These are phyloP conservation scores for Trichechus manatus DNA, from an alignment of 2,113 vertebrate genomes.

Conservation along the genomic window DNA sequence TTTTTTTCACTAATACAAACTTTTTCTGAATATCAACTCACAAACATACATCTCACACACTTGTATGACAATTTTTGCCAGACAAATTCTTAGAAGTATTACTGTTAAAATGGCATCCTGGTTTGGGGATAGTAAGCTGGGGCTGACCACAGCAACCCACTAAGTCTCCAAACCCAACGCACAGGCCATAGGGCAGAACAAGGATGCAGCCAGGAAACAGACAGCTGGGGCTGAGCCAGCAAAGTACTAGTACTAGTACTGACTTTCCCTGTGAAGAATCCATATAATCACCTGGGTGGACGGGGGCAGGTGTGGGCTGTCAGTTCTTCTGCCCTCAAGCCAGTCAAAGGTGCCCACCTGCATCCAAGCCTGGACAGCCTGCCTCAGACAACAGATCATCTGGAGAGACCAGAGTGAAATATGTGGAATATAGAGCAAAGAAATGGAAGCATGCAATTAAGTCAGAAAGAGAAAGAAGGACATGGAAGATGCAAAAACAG, in stretches of 20 bases:
- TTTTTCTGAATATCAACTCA: not conserved
- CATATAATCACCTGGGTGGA: not conserved
- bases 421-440: not conserved
- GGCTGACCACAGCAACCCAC: not conserved
- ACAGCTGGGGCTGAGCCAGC: not conserved
- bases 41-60: not conserved
- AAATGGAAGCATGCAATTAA: not conserved
- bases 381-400: not conserved
- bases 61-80: not conserved
- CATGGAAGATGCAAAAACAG: not conserved
- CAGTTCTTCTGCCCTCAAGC: not conserved
- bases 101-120: not conserved
- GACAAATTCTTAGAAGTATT: not conserved
- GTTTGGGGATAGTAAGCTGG: not conserved
- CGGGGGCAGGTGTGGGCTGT: not conserved
- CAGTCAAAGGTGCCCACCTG: not conserved
- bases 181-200: not conserved
- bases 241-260: not conserved
- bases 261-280: not conserved
- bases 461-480: not conserved
- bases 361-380: not conserved
- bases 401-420: constrained; percentile 18
- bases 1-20: not conserved
- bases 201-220: not conserved
- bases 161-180: not conserved